Base-by-base conservation (phyloP, 1,140 invertebrate species). In the Cotesia typhae region DNA sequence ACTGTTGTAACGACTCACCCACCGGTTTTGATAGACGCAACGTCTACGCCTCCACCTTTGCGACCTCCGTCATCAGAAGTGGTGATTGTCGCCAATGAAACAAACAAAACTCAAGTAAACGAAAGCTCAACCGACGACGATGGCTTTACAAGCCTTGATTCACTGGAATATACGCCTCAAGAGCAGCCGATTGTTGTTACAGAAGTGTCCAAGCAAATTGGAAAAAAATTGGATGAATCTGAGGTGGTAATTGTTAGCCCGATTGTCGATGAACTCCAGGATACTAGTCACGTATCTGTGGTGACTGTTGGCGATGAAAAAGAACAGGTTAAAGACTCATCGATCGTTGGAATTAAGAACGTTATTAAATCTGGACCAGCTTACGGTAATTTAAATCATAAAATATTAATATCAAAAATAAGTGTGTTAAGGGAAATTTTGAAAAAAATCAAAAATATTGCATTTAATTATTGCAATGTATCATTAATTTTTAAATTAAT, bases 231-330 rank as follows among this genome's bases (percentile, higher is more conserved):
- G 57, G 94, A 95, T 82, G 94, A 94, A 81, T 95, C 93, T 75
- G 94, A 95, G 82, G 92, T 94, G 3, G 77, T 93, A 17, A 93
- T 94, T 72, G 90, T 93, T 6, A 93, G 92, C 80, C 90, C 92
- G 0, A 90, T 90, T 20, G 77, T 84, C 51, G 82, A 85, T 57
- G 83, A 80, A 67, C 74, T 84, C 3, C 86, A 89, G 79, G 93
- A 94, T 82, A 94, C 92, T 73, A 95, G 93, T 84, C 94, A 96
- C 81, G 94, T 96, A 37, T 96, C 94, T 2, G 95, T 96, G 37
- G 94, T 96, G 37, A 95, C 94, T 4, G 94, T 96, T 1, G 94
- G 94, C 70, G 93, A 94, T 74, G 92, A 93, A 75, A 88, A 89
- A 74, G 91, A 93, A 14, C 89, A 90, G 75, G 92, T 94, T 4